Percentiles rank a stretch among this genome's conserved stretches.
Conservation (phyloP, 2,797 vertebrate species). For the Momotus momota region DNA sequence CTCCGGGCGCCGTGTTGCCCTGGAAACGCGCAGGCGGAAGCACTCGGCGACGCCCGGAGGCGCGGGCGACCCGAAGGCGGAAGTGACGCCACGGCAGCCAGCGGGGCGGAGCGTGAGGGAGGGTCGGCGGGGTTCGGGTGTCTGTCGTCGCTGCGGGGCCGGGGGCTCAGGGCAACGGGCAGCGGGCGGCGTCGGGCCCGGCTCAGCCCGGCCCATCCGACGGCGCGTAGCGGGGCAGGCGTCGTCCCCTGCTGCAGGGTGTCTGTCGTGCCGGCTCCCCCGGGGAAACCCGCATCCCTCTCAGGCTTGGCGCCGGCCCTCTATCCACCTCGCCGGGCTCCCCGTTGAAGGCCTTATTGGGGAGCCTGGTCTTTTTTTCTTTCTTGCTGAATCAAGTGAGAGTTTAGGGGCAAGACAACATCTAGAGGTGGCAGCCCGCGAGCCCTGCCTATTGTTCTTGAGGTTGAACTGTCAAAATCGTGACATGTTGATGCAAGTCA, state of each 20-base stretch:
- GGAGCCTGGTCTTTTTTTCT: rapidly evolving
- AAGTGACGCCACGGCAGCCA: not conserved
- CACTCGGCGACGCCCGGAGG: not conserved
- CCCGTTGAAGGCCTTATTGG: rapidly evolving
- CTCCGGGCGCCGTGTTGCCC: not conserved
- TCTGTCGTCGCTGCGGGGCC: not conserved
- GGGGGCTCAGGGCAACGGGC: no score
- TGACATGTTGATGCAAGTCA: rapidly evolving
- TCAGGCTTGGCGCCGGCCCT: not conserved
- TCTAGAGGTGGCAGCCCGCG: rapidly evolving
- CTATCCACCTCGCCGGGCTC: rapidly evolving
- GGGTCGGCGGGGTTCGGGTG: no score
- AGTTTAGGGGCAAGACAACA: no score
- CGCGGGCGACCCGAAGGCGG: not conserved
- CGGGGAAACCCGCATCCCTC: not conserved
- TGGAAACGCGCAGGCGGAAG: not conserved
- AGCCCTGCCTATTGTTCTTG: rapidly evolving
- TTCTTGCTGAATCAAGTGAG: rapidly evolving
- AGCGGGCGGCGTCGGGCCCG: no score
- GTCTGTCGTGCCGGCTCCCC: rapidly evolving
- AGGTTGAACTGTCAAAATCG: not conserved
- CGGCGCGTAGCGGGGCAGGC: no score
- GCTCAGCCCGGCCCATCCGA: no score
- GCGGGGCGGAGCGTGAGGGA: not conserved
- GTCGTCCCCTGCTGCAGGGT: rapidly evolving